Percentiles rank a stretch among this genome's conserved stretches.
phyloP scores from a whole-genome alignment of 2,797 vertebrate species.

The Pogonophryne albipinna region DNA sequence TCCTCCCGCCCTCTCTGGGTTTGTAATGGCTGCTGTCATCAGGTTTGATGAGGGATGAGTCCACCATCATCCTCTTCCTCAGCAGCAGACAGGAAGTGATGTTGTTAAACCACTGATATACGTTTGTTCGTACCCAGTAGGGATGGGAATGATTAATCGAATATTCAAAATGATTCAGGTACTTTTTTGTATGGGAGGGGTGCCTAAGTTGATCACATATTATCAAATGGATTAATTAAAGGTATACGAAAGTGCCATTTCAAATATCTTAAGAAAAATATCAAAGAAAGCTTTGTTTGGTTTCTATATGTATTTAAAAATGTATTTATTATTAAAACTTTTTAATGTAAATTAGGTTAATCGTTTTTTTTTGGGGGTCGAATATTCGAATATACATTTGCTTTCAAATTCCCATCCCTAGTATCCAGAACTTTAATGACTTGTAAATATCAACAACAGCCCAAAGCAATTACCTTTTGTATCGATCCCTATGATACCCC shows the following conservation, averaged over 20 bases:
- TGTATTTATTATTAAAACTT: too few relatives aligned
- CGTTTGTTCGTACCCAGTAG: neutral
- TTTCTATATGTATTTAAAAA: too few relatives aligned
- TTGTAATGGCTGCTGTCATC: constrained; percentile 68
- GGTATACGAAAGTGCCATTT: too few relatives aligned
- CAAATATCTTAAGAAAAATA: too few relatives aligned
- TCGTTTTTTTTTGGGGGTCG: too few relatives aligned
- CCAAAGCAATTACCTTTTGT: neutral
- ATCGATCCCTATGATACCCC: neutral
- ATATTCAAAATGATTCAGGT: too few relatives aligned
- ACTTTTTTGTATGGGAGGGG: too few relatives aligned
- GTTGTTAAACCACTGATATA: constrained; percentile 4
- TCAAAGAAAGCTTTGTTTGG: too few relatives aligned
- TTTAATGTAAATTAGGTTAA: too few relatives aligned
- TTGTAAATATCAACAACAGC: constrained; percentile 22
- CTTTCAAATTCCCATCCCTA: neutral
- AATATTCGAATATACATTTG: neutral
- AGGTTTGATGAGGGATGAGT: constrained; percentile 49
- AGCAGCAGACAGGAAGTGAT: constrained; percentile 13
- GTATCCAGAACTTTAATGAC: neutral
- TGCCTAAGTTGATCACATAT: too few relatives aligned
- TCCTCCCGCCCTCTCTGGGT: constrained; percentile 37
- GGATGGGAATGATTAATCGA: too few relatives aligned
- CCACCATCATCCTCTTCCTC: constrained; percentile 18
- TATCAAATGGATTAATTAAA: too few relatives aligned